Evolutionary conservation across 2,113 vertebrate genomes (phyloP), one percentile per base, ranked within the genome.

Genomic region (Macrotus californicus): DNA sequence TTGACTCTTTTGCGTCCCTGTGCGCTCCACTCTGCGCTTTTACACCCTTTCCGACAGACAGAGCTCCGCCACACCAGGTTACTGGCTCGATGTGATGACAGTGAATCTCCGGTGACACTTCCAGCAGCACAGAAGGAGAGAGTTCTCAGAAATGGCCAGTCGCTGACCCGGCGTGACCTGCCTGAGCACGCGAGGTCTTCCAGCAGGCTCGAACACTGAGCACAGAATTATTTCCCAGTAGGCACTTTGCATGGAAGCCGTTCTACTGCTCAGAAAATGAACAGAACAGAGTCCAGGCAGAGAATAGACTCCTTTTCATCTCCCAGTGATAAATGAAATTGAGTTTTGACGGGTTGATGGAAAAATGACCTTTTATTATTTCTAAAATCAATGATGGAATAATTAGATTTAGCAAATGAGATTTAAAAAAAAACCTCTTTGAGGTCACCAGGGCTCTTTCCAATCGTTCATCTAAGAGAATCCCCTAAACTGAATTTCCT

Each of bases 351-450:
- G 95, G 89, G 48, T 18, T 93, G 96, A 97, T 96, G 82, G 93
- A 91, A 96, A 95, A 82, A 97, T 95, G 92, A 87, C 81, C 70
- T 95, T 95, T 96, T 96, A 94, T 96, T 96, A 96, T 97, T 95
- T 89, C 94, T 93, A 96, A 96, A 97, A 96, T 97, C 97, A 94
- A 96, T 97, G 91, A 92, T 72, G 82, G 94, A 91, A 96, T 96
- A 95, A 97, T 93, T 94, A 97, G 97, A 96, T 96, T 96, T 95
- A 94, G 96, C 92, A 97, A 97, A 97, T 97, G 94, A 67, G 82
- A 88, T 95, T 95, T 34, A 39, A 54, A 56, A 89, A 59, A 87
- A 87, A 81, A 69, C 19, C 13, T 36, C 87, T 93, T 79, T 77
- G 84, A 89, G 88, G 50, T 94, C 88, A 83, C 66, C 26, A 19